Base-by-base conservation (phyloP, 2,888 invertebrate genomes). In the Hydraecia micacea region DNA sequence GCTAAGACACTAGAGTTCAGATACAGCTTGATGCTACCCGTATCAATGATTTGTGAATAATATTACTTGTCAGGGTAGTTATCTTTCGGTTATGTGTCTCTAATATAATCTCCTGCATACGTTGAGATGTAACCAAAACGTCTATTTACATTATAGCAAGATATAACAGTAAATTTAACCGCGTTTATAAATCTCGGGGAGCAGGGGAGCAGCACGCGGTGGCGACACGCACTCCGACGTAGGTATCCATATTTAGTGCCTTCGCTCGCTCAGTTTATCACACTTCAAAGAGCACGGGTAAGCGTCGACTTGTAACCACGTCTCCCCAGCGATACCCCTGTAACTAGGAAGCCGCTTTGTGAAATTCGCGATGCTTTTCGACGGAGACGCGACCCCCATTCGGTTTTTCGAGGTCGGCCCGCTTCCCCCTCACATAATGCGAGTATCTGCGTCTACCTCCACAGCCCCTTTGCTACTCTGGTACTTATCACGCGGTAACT, bases 341-440 rank as follows among this genome's bases (percentile, higher is more conserved):
- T 94, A 95, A 94, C 95, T 94, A 94, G 94, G 95, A 95, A 94
- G 96, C 92, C 91, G 93, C 96, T 96, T 95, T 95, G 96, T 95
- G 95, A 95, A 95, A 94, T 95, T 95, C 94, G 94, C 95, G 93
- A 94, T 94, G 95, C 95, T 94, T 94, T 94, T 93, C 93, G 94
- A 93, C 92, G 91, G 90, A 91, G 90, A 91, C 89, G 89, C 93
- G 93, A 93, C 93, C 95, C 95, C 94, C 93, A 93, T 95, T 95
- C 92, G 95, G 95, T 95, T 96, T 96, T 96, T 96, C 95, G 96
- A 95, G 95, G 95, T 95, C 95, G 94, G 91, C 89, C 91, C 91
- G 88, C 89, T 90, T 89, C 93, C 92, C 93, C 91, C 93, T 91
- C 90, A 90, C 90, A 91, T 93, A 93, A 93, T 92, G 90, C 92